These are phyloP conservation scores for Pithys albifrons DNA, from an alignment of 2,113 vertebrate genomes.

Conservation along the genomic window DNA sequence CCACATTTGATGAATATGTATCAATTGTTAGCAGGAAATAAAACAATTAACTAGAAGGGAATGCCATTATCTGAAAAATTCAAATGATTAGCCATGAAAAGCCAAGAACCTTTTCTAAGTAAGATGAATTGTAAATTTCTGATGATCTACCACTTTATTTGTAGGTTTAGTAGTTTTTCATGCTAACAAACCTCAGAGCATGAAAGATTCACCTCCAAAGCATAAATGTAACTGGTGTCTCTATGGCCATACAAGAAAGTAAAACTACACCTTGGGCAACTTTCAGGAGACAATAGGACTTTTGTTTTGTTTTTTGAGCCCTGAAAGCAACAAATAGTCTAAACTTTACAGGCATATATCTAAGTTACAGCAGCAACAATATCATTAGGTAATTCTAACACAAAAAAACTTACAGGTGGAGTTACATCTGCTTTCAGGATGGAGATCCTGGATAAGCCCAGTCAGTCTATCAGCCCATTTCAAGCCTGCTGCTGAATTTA, in stretches of 20 bases:
- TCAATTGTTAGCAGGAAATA: not conserved
- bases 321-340: not conserved
- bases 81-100: not conserved
- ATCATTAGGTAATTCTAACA: not conserved
- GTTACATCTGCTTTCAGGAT: not conserved
- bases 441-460: not conserved
- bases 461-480: not conserved
- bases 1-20: not conserved
- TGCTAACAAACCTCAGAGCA: not conserved
- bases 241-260: accelerated
- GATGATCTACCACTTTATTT: not conserved
- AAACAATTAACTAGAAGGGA: not conserved
- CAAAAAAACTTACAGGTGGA: not conserved
- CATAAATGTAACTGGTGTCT: not conserved
- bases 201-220: not conserved
- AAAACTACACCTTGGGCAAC: not conserved
- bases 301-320: not conserved
- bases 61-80: not conserved
- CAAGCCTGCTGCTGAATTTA: slow-evolving; percentile 1
- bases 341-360: not conserved
- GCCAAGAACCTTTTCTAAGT: not conserved
- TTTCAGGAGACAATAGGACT: not conserved
- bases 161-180: not conserved
- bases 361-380: not conserved
- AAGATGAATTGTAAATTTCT: not conserved